These are phyloP conservation scores for Zaprionus tsacasi DNA, from an alignment of 1,140 invertebrate species.

Conservation along the genomic window DNA sequence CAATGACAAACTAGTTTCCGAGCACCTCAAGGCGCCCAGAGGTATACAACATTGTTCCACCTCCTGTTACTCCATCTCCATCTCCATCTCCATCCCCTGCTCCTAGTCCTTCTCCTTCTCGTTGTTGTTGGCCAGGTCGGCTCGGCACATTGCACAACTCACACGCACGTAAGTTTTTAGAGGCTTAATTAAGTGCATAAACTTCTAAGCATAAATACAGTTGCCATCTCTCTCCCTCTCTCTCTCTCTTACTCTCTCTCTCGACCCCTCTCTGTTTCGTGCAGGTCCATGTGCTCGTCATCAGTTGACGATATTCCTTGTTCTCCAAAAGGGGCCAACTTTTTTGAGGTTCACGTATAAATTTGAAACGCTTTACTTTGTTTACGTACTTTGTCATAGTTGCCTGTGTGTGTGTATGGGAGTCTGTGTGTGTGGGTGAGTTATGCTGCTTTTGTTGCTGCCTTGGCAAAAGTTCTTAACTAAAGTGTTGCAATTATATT, in stretches of 20 bases:
- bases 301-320: conserved; percentile 55
- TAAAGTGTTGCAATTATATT: conserved; percentile 81
- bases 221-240: conserved; percentile 17
- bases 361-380: conserved; percentile 77
- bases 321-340: conserved; percentile 47
- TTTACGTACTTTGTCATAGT: conserved; percentile 75
- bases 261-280: neutral
- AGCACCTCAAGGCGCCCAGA: conserved; percentile 26
- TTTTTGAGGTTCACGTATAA: conserved; percentile 69
- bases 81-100: conserved; percentile 7
- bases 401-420: conserved; percentile 1
- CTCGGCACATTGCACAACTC: conserved; percentile 13
- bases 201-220: conserved; percentile 71
- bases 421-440: conserved; percentile 18
- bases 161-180: conserved; percentile 36
- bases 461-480: conserved; percentile 54
- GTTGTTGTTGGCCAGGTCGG: conserved; percentile 3
- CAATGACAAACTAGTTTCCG: conserved; percentile 58
- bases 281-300: conserved; percentile 51
- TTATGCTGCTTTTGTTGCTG: neutral
- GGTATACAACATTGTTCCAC: conserved; percentile 35
- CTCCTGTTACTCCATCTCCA: conserved; percentile 15
- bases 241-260: neutral
- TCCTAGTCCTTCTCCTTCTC: neutral
- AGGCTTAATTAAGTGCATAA: conserved; percentile 71